Evolutionary conservation across 2,888 invertebrate genomes (phyloP).

Genomic region (Drosophila tanythrix): DNA sequence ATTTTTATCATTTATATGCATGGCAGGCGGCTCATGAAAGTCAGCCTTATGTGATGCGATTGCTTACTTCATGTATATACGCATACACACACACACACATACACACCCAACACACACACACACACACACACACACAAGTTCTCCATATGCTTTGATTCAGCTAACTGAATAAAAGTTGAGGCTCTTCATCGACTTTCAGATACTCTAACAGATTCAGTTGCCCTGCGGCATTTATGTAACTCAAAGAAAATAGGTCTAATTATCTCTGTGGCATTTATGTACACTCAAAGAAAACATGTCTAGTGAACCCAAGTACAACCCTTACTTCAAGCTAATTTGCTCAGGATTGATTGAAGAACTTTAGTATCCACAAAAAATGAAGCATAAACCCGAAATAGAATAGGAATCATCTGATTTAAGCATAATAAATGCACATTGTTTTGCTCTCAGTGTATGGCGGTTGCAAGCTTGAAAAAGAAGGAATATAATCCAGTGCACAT

Average conservation of each 20-base stretch:
- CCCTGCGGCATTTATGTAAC: not conserved
- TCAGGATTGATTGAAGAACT: not conserved
- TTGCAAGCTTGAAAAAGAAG: not conserved
- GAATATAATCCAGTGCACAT: not conserved
- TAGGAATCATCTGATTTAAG: too few species aligned
- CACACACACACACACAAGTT: not conserved
- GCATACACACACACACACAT: slow-evolving; percentile 17
- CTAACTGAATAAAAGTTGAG: slow-evolving; percentile 8
- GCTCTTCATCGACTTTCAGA: slow-evolving; percentile 11
- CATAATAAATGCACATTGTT: not conserved
- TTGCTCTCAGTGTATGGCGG: not conserved
- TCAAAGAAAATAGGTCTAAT: not conserved
- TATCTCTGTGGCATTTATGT: not conserved
- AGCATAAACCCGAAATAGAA: not conserved
- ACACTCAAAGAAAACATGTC: not conserved
- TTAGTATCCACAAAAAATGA: not conserved
- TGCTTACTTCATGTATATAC: slow-evolving; percentile 24
- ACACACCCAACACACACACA: not conserved
- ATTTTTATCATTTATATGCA: slow-evolving; percentile 81
- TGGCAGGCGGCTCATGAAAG: slow-evolving; percentile 73
- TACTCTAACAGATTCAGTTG: slow-evolving; percentile 13
- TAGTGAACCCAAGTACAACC: not conserved
- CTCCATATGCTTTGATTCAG: not conserved
- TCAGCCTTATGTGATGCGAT: slow-evolving; percentile 61
- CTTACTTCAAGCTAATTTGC: not conserved